Percentiles rank a stretch among this genome's conserved stretches.
Evolutionary conservation across 2,888 invertebrate species (phyloP).

Genomic region (Nymphalis polychloros): DNA sequence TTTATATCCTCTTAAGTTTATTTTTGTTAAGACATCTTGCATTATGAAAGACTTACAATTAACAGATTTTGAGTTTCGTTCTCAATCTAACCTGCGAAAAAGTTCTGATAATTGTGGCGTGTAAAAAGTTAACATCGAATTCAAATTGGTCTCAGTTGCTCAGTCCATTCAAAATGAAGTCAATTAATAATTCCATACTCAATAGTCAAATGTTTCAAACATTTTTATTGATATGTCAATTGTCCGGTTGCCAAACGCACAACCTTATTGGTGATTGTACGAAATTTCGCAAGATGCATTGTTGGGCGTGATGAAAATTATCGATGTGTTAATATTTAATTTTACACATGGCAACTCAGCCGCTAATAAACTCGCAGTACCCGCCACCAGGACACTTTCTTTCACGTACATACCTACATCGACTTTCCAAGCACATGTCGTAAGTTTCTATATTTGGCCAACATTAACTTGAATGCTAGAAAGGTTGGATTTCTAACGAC

Average conservation of each 20-base stretch:
- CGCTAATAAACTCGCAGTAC: slow-evolving; percentile 4
- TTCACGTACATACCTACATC: slow-evolving; percentile 20
- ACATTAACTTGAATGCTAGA: slow-evolving; percentile 31
- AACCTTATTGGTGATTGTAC: neutral
- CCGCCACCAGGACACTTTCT: slow-evolving; percentile 22
- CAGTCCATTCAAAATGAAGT: too few species aligned
- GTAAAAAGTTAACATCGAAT: too few species aligned
- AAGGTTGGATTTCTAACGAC: slow-evolving; percentile 30
- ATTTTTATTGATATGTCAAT: neutral
- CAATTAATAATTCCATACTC: too few species aligned
- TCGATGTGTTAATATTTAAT: neutral
- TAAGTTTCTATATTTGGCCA: slow-evolving; percentile 32
- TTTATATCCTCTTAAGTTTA: too few species aligned
- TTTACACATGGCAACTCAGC: neutral
- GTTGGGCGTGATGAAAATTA: neutral
- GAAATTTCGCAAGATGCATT: neutral
- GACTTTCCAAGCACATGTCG: slow-evolving; percentile 24
- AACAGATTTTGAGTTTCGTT: too few species aligned
- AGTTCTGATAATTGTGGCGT: too few species aligned
- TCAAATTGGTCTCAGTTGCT: too few species aligned
- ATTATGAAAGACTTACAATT: too few species aligned
- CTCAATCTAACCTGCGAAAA: too few species aligned
- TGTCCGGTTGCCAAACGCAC: slow-evolving; percentile 1
- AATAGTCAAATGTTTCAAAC: neutral
- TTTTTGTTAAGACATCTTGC: too few species aligned